Base-by-base conservation (phyloP, 2,797 vertebrate genomes). In the Ptychadena robeensis region DNA sequence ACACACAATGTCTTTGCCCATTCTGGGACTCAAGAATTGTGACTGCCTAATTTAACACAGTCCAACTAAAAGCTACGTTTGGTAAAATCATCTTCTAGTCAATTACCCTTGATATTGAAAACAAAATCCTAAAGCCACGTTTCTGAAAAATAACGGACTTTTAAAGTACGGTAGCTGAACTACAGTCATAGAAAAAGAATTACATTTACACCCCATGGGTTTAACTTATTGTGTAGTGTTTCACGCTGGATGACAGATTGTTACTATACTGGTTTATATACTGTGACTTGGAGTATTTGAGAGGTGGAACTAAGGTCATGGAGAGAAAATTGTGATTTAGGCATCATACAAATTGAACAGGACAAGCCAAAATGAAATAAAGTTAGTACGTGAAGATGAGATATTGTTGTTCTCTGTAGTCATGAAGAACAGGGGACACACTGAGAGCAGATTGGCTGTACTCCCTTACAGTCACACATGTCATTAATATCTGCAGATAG, bases 331-430 rank as follows among this genome's bases (percentile, higher is more conserved):
- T 10, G 9, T 37, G 44, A 31, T 65, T 76, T 76, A 11, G 57
- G 38, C 6, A 79, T 32, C 65, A 48, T 25, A 68, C 7, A 79
- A 79, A 79, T 79, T 8, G 57, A 59, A 70, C 5, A 37, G 57
- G 31, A 79, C 65, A 79, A 80, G 53, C 2, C 57, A 65, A 64
- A 63, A 80, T 71, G 57, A 72, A 72, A 71, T 28, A 63, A 63
- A 38, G 25, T 28, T 72, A 25, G 9, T 32, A 44, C 18, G 5
- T 14, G 27, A 72, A 32, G 18, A 44, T 37, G 11, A 27, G 10
- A 64, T 31, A 44, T 72, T 72, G 44, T 22, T 70, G 66, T n/a
- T 14, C 67, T 70, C 31, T n/a, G 35, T 34, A 79, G 65, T 14
- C 18, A 38, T 25, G 44, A 63, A 80, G 31, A 22, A 59, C 27